A percentile compares a stretch with the other conserved stretches of the same genome.
phyloP scores from a whole-genome alignment of 1,140 invertebrate species.

The Hydropsyche tenuis region DNA sequence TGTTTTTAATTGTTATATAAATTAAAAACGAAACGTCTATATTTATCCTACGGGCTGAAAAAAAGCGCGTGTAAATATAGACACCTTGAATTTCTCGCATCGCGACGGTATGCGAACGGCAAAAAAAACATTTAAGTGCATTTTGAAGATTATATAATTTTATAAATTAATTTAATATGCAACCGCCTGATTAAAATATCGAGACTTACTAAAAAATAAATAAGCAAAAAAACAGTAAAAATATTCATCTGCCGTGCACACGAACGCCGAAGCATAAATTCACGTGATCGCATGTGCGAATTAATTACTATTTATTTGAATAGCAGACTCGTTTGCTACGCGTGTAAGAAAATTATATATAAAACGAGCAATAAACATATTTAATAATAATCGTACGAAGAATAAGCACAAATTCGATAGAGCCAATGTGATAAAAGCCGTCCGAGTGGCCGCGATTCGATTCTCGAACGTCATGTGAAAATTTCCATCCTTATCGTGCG shows the following conservation, averaged over 20 bases:
- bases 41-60: too few relatives aligned
- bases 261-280: not conserved
- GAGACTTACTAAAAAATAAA: too few relatives aligned
- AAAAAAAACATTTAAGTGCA: not conserved
- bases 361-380: not conserved
- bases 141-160: not conserved
- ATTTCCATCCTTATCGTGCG: not conserved
- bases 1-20: too few relatives aligned
- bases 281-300: conserved; percentile 7
- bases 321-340: conserved; percentile 3
- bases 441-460: conserved; percentile 1
- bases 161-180: conserved; percentile 10
- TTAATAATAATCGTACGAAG: not conserved
- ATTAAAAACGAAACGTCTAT: too few relatives aligned
- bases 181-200: too few relatives aligned
- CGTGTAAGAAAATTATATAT: not conserved
- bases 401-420: not conserved
- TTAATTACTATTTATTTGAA: conserved; percentile 17
- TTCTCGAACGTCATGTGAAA: not conserved
- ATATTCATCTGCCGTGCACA: conserved; percentile 4
- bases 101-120: not conserved
- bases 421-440: not conserved
- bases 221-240: not conserved
- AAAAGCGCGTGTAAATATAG: too few relatives aligned
- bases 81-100: too few relatives aligned